These are phyloP conservation scores for Ennomos fuscantarius DNA, from an alignment of 2,888 invertebrate species.

Conservation along the genomic window DNA sequence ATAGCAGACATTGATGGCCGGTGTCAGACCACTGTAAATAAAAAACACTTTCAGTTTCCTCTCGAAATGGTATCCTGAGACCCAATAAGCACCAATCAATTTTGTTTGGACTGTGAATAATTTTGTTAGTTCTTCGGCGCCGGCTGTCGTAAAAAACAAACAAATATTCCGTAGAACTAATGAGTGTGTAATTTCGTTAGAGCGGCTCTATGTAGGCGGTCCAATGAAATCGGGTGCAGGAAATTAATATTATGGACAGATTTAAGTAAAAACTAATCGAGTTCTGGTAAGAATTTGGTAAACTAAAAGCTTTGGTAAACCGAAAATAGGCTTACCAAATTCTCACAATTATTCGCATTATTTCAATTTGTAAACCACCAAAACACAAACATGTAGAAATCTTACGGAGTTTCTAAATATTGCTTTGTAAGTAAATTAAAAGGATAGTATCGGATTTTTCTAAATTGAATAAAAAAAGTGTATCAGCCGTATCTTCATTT, in stretches of 20 bases:
- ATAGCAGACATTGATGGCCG: constrained; percentile 26
- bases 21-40: constrained; percentile 27
- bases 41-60: constrained; percentile 44
- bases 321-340: too few species aligned
- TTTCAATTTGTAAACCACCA: background rate
- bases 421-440: background rate
- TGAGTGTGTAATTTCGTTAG: constrained; percentile 81
- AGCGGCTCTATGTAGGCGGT: constrained; percentile 76
- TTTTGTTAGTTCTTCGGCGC: constrained; percentile 77
- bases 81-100: constrained; percentile 58
- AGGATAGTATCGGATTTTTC: constrained; percentile 9
- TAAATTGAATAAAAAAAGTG: constrained; percentile 34
- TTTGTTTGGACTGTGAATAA: constrained; percentile 74
- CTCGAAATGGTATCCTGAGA: constrained; percentile 54
- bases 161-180: constrained; percentile 78
- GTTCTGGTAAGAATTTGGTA: constrained; percentile 25
- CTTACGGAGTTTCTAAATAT: background rate
- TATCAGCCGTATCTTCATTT: constrained; percentile 59
- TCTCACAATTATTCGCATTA: too few species aligned
- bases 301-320: too few species aligned
- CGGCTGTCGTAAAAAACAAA: constrained; percentile 75
- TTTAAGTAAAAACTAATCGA: constrained; percentile 37
- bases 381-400: background rate
- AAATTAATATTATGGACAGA: constrained; percentile 61
- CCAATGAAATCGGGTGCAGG: constrained; percentile 47